A percentile compares a stretch with the other conserved stretches of the same genome.
phyloP scores from a whole-genome alignment of 1,140 invertebrate species.

The Hyposmocoma kahamanoa region DNA sequence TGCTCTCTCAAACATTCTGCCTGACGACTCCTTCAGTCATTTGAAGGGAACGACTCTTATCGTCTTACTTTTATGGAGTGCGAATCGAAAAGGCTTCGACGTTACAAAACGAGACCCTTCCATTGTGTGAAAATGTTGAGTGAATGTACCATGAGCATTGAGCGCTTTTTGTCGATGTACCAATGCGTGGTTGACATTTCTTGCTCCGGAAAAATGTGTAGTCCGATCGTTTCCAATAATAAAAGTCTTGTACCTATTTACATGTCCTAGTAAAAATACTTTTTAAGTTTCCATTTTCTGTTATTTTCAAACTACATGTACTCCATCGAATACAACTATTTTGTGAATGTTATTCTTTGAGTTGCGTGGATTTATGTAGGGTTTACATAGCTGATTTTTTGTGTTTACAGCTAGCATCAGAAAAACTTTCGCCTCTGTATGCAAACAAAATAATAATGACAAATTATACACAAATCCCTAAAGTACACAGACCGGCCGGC shows the following conservation, averaged over 20 bases:
- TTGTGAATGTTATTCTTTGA: too few relatives aligned
- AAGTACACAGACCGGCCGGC: too few relatives aligned
- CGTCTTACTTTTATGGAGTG: slow-evolving; percentile 55
- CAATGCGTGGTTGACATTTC: slow-evolving; percentile 24
- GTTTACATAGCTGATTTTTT: too few relatives aligned
- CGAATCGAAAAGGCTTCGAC: slow-evolving; percentile 52
- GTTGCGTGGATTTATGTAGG: too few relatives aligned
- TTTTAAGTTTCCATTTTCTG: too few relatives aligned
- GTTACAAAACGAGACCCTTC: slow-evolving; percentile 49
- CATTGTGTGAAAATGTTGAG: slow-evolving; percentile 43
- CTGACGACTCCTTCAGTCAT: slow-evolving; percentile 48
- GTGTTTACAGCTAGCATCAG: too few relatives aligned
- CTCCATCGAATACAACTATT: too few relatives aligned
- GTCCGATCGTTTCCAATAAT: slow-evolving; percentile 1
- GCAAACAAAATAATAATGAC: too few relatives aligned
- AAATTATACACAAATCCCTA: too few relatives aligned
- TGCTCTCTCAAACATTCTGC: slow-evolving; percentile 31
- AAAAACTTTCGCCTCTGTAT: too few relatives aligned
- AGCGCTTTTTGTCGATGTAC: slow-evolving; percentile 38
- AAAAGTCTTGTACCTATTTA: slow-evolving; percentile 3
- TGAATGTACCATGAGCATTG: slow-evolving; percentile 40
- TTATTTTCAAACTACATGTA: too few relatives aligned
- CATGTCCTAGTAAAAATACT: too few relatives aligned
- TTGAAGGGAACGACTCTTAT: slow-evolving; percentile 53
- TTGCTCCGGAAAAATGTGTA: background rate